phyloP scores from a whole-genome alignment of 2,797 vertebrate species.

The Falco berigora region DNA sequence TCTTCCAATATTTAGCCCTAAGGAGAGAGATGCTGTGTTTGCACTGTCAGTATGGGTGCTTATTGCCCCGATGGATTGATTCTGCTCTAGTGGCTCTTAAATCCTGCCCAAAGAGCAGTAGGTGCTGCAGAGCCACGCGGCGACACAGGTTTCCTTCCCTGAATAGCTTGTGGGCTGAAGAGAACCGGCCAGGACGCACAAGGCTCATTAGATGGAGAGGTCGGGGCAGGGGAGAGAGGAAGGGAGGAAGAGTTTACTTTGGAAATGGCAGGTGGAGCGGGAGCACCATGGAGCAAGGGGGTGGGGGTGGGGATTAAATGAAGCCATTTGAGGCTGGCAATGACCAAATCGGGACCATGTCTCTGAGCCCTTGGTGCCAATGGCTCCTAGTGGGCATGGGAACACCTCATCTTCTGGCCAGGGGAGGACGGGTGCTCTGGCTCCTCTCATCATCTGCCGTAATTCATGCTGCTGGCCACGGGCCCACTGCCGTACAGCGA shows the following conservation, averaged over 20 bases:
- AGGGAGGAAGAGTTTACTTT: background rate
- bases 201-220: background rate
- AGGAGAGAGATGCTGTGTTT: background rate
- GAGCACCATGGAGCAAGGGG: fast-evolving
- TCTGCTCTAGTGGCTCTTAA: background rate
- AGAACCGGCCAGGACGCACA: fast-evolving
- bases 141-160: background rate
- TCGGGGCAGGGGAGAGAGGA: fast-evolving
- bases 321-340: background rate
- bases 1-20: background rate
- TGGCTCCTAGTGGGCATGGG: fast-evolving
- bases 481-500: background rate
- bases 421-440: background rate
- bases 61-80: background rate
- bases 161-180: background rate
- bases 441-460: background rate
- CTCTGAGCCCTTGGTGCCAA: background rate
- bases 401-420: background rate
- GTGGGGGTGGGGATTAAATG: background rate
- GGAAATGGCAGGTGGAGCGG: background rate
- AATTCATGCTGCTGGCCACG: background rate
- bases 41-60: fast-evolving
- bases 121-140: background rate
- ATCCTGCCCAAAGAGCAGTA: background rate
- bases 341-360: background rate